Base-by-base conservation (phyloP, 2,888 invertebrate species). In the Ormyrus nitidulus region DNA sequence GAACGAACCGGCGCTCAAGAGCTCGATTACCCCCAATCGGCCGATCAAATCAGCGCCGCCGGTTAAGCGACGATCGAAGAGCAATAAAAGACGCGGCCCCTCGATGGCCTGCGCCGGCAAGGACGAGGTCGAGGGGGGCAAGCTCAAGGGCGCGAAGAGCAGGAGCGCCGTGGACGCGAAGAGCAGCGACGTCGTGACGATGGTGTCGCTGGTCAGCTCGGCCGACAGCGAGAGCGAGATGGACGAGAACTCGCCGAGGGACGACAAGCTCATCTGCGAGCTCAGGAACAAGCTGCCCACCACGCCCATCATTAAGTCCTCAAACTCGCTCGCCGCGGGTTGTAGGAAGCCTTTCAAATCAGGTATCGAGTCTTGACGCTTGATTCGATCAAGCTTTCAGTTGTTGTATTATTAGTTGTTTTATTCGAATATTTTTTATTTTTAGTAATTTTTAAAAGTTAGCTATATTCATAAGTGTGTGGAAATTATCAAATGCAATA, bases 201-300 rank as follows among this genome's bases (percentile, higher is more conserved):
- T 94, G 92, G 94, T 95, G 0, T 94, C 94, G 0, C 88, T 95
- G 64, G 91, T 94, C 5, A 94, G 94, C 85, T 94, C 94, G 0
- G 93, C 93, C 19, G 93, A 93, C 58, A 94, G 94, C 85, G 94
- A 94, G 77, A 92, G 92, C 34, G 94, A 94, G 51, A 84, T 85
- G 58, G 85, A 85, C 34, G 86, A 86, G 11, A 87, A 86, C 79
- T 89, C 88, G 46, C 86, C 86, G 0, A 83, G 86, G 1, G 89
- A 90, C 58, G 87, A 90, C 69, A 89, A 90, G 79, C 84, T 90
- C 19, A 90, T 90, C 73, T 85, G 86, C 54, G 88, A 90, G 76
- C 77, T 90, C 19, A 85, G 89, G 34, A 90, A 84, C 72, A 90
- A 90, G 78, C 83, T 90, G 48, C 87, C 90, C 6, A 90, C 89